These are phyloP conservation scores for Ceratotherium simum DNA, from an alignment of 2,113 vertebrate species.

Conservation along the genomic window DNA sequence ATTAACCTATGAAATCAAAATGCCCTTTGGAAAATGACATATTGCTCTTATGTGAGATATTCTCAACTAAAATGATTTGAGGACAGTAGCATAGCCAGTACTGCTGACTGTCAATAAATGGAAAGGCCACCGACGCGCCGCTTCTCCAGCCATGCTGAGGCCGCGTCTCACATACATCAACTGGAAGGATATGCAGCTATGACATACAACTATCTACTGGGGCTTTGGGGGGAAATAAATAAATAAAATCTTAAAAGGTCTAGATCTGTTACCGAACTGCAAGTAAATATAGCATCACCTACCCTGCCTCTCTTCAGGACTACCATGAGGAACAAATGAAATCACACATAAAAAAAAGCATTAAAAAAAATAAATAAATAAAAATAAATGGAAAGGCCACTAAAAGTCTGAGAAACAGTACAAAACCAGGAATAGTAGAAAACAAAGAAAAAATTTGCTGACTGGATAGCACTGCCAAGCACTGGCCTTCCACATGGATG, in stretches of 20 bases:
- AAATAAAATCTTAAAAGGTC: too few species aligned
- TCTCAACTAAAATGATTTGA: constrained; percentile 17
- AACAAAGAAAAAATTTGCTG: constrained; percentile 58
- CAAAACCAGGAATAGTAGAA: constrained; percentile 50
- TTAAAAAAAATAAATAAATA: too few species aligned
- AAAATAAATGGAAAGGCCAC: constrained; percentile 52
- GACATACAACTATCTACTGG: too few species aligned
- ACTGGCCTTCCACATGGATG: constrained; percentile 35
- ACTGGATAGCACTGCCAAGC: constrained; percentile 46
- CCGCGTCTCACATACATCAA: too few species aligned
- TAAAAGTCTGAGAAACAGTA: constrained; percentile 58
- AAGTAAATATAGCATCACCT: too few species aligned
- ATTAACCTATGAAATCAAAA: constrained; percentile 33
- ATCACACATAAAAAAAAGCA: too few species aligned
- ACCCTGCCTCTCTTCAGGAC: too few species aligned
- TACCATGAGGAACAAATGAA: too few species aligned
- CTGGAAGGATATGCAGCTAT: too few species aligned
- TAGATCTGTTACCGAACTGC: too few species aligned
- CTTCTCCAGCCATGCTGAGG: too few species aligned
- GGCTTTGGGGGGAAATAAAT: too few species aligned
- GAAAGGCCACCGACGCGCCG: constrained; percentile 39
- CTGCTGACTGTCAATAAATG: constrained; percentile 52
- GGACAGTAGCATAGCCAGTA: constrained; percentile 24
- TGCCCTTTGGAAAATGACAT: not conserved
- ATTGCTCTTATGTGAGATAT: constrained; percentile 11